Base-by-base conservation (phyloP, 2,888 invertebrate species). In the Petrophora chlorosata region DNA sequence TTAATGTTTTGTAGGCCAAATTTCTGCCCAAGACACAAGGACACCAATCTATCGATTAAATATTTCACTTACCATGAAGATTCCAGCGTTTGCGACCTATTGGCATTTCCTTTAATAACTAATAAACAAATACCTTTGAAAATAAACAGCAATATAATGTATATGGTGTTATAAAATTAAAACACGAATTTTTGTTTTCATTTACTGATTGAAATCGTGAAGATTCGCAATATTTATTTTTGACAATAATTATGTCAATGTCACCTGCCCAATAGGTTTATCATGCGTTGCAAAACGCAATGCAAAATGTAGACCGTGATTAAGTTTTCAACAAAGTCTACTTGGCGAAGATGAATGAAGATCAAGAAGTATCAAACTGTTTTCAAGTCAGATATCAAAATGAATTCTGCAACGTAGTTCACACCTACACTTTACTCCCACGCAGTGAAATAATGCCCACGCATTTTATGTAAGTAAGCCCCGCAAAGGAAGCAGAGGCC, bases 61-160 rank as follows among this genome's bases (percentile, higher is more conserved):
- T 44, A 30, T 47, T 33, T 50, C 28, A 74, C 84, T 85, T 92
- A 94, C 95, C 94, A 86, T 94, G 94, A 65, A 95, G 83, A 72
- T 93, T 93, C 95, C 95, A 95, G 71, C 94, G 94, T 85, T 94
- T 95, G 72, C 95, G 88, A 61, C 94, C 93, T 77, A 94, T 92
- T 73, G 92, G 92, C 86, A 85, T 85, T 63, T 69, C 78, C 70
- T 59, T 36, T 36, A 34, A 41, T 45, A 46, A 17, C 43, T 53
- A 32, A 55, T 41, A 25, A 25, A 25, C 25, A 32, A 42, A 53
- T 45, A 52, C 53, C 10, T 47, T 42, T 16, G 14, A 43, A 46
- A 35, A 42, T 28, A 23, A 48, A 43, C 22, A 29, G 49, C 19
- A 19, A 30, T n/a, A n/a, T n/a, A n/a, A n/a, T n/a, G n/a, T n/a